Evolutionary conservation across 2,797 vertebrate species (phyloP), one percentile per base, ranked within the genome.

Genomic region (Urophycis tenuis): DNA sequence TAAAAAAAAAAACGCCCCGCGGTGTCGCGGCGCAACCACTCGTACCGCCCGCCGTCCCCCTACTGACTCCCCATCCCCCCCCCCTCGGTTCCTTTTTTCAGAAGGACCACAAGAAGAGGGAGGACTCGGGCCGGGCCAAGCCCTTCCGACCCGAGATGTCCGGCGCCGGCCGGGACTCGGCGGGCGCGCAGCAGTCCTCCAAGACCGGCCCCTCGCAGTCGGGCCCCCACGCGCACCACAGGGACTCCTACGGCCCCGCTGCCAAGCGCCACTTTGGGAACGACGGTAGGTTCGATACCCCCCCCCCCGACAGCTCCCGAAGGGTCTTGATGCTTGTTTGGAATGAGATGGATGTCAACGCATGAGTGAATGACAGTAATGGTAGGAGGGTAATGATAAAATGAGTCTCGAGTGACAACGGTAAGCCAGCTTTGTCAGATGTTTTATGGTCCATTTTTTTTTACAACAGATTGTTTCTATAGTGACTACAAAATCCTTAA

Each of bases 101-200:
- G 91, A 93, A 97, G 92, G 96, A 98, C 81, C 97, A 98, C 53
- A 97, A 95, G 89, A 99, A 97, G 90, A 98, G 95, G 85, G 96
- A 97, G 45, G 96, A 98, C 74, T 36, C 90, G 25, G 79, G 91
- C 77, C 94, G 90, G 85, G 94, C 91, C 76, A 98, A 96, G 82
- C 85, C 90, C 0, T 97, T 98, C 89, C 92, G 96, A 77, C 93
- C 95, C 0, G 98, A 99, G 85, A 88, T 95, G 0, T 97, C 95
- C 0, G 93, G 95, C 53, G 96, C 96, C 36, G 96, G 96, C 83
- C 93, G 95, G 0, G 98, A 99, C 78, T 95, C 95, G 0, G 83
- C 91, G 0, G 91, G 94, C 30, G 92, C 93, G 72, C 96, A 95
- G 89, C 85, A 90, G 0, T 82, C 89, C 72, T 94, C 94, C 82